Evolutionary conservation across 2,888 invertebrate genomes (phyloP), one percentile per base, ranked within the genome.

Genomic region (Clusia tigrina): DNA sequence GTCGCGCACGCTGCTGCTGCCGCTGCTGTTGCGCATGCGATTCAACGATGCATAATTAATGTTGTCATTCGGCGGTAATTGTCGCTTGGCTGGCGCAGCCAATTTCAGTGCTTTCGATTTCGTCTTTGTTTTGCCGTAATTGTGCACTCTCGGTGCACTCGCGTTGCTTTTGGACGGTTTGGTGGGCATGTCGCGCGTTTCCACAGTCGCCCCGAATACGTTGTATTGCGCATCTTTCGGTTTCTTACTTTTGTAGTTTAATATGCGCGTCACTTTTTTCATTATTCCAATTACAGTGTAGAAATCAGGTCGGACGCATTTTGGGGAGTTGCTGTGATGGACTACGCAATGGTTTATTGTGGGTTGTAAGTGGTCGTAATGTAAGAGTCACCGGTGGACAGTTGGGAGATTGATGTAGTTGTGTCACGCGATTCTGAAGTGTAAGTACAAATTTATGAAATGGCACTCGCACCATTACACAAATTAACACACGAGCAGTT

Each of bases 11-110:
- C 12, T 46, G 46, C 32, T n/a, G n/a, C n/a, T n/a, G n/a, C n/a
- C 48, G 51, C 51, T 58, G 52, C 60, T 69, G 60, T 71, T 71
- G 65, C 78, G 74, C 71, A 73, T 72, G 51, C 78, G 78, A 69
- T 79, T 74, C 20, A 80, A 64, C 51, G 80, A 78, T 25, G 79
- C 78, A 68, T 80, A 80, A 68, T 79, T 78, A 37, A 79, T 79
- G 69, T 71, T 73, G 25, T 72, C 76, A 23, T 58, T 37, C 58
- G 56, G 46, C 60, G 60, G 48, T 62, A 46, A 62, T 62, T 60
- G 60, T 63, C 61, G 54, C 48, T 25, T 22, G 5, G 64, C 53
- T 55, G 67, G 20, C 15, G 58, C 24, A 58, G 57, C n/a, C 62
- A 23, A 38, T 42, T 55, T 60, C 55, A 24, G 51, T 54, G 55